Evolutionary conservation across 2,113 vertebrate species (phyloP), one percentile per base, ranked within the genome.

Genomic region (Choloepus hoffmanni): DNA sequence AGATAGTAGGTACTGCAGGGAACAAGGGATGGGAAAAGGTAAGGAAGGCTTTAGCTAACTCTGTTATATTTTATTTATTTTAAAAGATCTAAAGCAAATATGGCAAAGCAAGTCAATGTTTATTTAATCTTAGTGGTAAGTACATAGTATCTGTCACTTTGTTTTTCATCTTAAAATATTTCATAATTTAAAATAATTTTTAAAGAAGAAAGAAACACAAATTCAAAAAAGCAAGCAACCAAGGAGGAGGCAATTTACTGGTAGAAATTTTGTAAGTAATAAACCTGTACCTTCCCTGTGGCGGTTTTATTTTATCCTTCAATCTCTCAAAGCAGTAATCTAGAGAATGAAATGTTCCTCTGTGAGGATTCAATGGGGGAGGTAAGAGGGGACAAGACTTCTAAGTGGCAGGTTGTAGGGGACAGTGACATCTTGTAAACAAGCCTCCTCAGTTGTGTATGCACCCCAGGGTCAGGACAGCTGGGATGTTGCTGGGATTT

Each of bases 111-210:
- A 88, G 67, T 8, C 77, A 60, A 55, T 13, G 45, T 60, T 43
- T 90, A 68, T 40, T 89, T 85, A 55, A 68, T 89, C 73, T 85
- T 89, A 14, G 30, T 30, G 74, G 24, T 12, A 74, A 30, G 26
- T 77, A 53, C n/a, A 14, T 48, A 30, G 11, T 82, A 88, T 28
- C 67, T 33, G 21, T 48, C 89, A 33, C 33, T 40, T 90, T 77
- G 50, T 13, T 82, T 86, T 83, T 88, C 60, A 60, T 26, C 10
- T n/a, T 76, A 70, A 96, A 88, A n/a, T 55, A 79, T 14, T 95
- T 89, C 87, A 79, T 92, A 79, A 90, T 79, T 92, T 65, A 85
- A 77, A 86, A 81, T n/a, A 73, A 36, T 55, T 95, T 63, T 63
- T 23, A 33, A 90, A 18, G 26, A 87, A 81, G 33, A 62, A 67